Evolutionary conservation across 2,797 vertebrate species (phyloP), one percentile per base, ranked within the genome.

Genomic region (Pantherophis alleghaniensis): DNA sequence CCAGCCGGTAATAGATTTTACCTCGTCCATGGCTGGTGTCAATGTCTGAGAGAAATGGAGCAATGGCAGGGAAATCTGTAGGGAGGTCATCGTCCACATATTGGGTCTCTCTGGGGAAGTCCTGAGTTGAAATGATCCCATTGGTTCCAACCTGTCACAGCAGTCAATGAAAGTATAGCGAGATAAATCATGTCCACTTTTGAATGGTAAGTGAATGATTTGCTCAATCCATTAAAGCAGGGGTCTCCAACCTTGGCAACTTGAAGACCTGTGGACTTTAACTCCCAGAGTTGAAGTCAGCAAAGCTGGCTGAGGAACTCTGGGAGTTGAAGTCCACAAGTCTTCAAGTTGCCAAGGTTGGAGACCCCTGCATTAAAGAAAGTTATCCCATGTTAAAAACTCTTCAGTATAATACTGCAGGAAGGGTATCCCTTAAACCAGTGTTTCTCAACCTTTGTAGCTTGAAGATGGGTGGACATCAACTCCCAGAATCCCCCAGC

Each of bases 41-140:
- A 0, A 99, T 98, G 97, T 99, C 99, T 0, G 99, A 98, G 90
- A 99, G 97, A 97, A 99, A 99, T 1, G 99, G 99, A 0, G 99
- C 99, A 13, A 99, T 97, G 91, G 98, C 98, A 0, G 99, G 99
- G 97, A 99, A 99, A 95, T 99, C 99, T 0, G 99, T 99, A 47
- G 99, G 99, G 94, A 99, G 98, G 91, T 98, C 98, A 0, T 99
- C 98, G 18, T 99, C 99, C 5, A 99, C 99, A 6, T 99, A 99
- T 91, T 99, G 99, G 93, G 98, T 99, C 96, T 99, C 99, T 97
- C 98, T 98, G 22, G 99, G 99, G 93, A 99, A 98, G 96, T 99
- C 99, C 96, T 99, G 98, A 88, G 98, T 98, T 90, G 99, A 99
- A 96, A 99, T 98, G 97, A 99, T 98, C 53, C 99, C 99, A n/a